Evolutionary conservation across 2,113 vertebrate genomes (phyloP), one percentile per base, ranked within the genome.

Genomic region (Mesitornis unicolor): DNA sequence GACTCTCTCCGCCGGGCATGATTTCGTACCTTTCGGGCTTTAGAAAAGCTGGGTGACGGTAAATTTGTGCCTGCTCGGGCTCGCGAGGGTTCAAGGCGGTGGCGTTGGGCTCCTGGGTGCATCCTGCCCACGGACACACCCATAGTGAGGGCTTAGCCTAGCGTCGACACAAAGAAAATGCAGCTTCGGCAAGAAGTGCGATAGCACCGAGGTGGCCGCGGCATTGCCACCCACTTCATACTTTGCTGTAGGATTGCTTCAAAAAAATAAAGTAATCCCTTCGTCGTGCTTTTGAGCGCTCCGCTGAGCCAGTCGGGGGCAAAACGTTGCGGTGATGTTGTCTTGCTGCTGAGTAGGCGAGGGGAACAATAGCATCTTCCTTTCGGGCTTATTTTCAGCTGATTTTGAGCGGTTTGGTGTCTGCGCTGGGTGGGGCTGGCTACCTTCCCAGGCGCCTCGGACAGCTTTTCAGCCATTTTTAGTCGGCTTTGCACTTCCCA

Each of bases 381-480:
- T 95, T 93, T 70, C 9, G 85, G 93, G 87, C 13, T 71, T 57
- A 67, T 86, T 87, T 87, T 89, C 91, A n/a, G 90, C 90, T 75
- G 89, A 14, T 97, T 97, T 94, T 13, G 79, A 95, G 95, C 85
- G 36, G 73, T 93, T 97, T 89, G 74, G 64, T 93, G 92, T 81
- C 71, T 88, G 94, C 51, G 78, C 94, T 98, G 98, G 98, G 98
- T 98, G 98, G 98, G 98, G 98, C 97, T 96, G 91, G 95, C 95
- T 97, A 96, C 97, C 94, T 93, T 89, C 91, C 90, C 61, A 42
- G 73, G 82, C 31, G 67, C 73, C 97, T 97, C 83, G 95, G 95
- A 64, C 95, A 61, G 97, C 96, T 98, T 95, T 98, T 96, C 98
- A 98, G 98, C 98, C 98, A 98, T 98, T 98, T 98, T 98, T 98